phyloP scores from a whole-genome alignment of 2,797 vertebrate genomes.

The Nothura maculosa region DNA sequence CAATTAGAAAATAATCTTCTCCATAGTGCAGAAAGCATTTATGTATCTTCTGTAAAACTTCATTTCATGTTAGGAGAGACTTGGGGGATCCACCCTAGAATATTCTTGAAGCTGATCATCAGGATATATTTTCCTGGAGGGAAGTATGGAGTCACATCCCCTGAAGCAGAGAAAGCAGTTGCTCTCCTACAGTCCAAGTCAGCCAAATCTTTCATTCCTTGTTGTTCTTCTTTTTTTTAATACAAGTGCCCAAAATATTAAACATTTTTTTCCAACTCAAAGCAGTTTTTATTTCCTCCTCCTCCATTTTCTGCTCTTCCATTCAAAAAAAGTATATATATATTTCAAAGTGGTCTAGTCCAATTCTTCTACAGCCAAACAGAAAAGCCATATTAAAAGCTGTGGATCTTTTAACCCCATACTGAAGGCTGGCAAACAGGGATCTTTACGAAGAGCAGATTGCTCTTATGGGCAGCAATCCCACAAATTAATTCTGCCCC shows the following conservation, averaged over 20 bases:
- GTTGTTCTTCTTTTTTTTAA: background rate
- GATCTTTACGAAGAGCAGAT: background rate
- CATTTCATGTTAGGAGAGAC: background rate
- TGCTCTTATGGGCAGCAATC: background rate
- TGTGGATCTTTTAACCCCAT: background rate
- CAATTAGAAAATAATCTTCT: constrained; percentile 13
- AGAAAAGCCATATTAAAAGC: background rate
- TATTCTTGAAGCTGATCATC: background rate
- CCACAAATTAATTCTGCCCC: background rate
- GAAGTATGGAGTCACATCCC: background rate
- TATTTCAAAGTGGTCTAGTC: background rate
- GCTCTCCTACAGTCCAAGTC: background rate
- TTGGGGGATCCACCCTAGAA: constrained; percentile 29
- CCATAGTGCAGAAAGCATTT: background rate
- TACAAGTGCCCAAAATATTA: background rate
- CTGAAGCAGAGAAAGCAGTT: background rate
- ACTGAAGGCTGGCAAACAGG: background rate
- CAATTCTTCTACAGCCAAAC: background rate
- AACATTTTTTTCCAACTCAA: background rate
- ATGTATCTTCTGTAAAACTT: background rate
- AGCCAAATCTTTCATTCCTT: background rate
- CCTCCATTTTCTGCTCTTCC: background rate
- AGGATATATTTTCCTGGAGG: background rate
- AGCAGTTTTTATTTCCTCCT: background rate
- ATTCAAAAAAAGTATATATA: background rate